These are phyloP conservation scores for Bostrychus sinensis DNA, from an alignment of 2,113 vertebrate genomes.

Conservation along the genomic window DNA sequence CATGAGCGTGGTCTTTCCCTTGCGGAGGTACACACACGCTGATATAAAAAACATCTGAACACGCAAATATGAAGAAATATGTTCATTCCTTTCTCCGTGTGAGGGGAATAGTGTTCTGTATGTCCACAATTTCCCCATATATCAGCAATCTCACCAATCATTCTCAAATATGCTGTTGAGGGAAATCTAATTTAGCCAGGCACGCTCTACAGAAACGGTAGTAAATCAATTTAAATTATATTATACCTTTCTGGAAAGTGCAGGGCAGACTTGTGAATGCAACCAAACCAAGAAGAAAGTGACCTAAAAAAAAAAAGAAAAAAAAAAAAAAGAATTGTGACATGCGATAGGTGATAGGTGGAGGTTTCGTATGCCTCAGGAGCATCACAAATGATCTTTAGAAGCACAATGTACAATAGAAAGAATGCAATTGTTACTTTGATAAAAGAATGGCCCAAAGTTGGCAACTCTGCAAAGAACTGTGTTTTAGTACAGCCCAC, in stretches of 20 bases:
- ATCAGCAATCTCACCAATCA: not conserved
- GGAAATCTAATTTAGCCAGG: not conserved
- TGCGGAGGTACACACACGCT: slow-evolving; percentile 17
- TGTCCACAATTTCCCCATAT: not conserved
- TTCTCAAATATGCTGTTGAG: not conserved
- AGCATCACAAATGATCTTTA: slow-evolving; percentile 1
- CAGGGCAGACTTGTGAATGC: not conserved
- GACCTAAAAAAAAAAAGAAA: slow-evolving; percentile 12
- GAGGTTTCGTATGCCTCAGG: slow-evolving; percentile 1
- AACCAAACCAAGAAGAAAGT: slow-evolving; percentile 10
- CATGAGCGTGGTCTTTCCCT: slow-evolving; percentile 6
- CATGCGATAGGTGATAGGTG: slow-evolving; percentile 2
- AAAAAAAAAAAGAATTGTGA: slow-evolving; percentile 12
- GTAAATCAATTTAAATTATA: not conserved
- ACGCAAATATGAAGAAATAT: slow-evolving; percentile 7
- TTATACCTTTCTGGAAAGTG: not conserved
- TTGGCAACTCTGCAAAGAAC: too few relatives aligned
- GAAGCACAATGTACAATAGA: not conserved
- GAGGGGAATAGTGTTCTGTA: not conserved
- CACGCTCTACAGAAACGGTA: not conserved
- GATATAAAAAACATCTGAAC: slow-evolving; percentile 12
- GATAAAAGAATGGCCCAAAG: too few relatives aligned
- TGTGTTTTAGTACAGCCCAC: too few relatives aligned
- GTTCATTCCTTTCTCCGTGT: not conserved
- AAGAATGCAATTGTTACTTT: too few relatives aligned